Evolutionary conservation across 2,113 vertebrate genomes (phyloP).

Genomic region (Tachuris rubrigastra): DNA sequence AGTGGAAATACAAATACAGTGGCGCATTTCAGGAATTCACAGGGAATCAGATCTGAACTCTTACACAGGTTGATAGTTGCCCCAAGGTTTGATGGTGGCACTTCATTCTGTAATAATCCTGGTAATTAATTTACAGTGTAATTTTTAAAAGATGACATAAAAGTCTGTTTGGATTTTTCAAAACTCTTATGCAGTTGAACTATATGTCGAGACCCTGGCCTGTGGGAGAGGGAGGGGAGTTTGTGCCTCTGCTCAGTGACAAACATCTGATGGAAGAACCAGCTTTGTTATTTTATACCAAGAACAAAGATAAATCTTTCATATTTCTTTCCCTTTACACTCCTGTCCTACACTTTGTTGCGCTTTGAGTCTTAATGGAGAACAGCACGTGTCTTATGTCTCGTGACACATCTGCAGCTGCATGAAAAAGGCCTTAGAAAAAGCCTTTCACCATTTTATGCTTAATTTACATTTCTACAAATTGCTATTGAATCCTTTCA

Average conservation of each 20-base stretch:
- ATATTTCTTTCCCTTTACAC: background rate
- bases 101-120: background rate
- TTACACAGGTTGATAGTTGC: background rate
- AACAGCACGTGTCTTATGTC: background rate
- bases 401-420: background rate
- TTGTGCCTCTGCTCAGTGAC: background rate
- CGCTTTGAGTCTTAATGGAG: background rate
- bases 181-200: background rate
- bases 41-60: background rate
- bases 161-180: background rate
- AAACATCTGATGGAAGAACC: background rate
- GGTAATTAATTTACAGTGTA: background rate
- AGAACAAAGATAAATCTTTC: conserved; percentile 13
- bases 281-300: conserved; percentile 18
- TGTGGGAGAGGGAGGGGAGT: background rate
- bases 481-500: conserved; percentile 33
- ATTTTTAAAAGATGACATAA: background rate
- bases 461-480: conserved; percentile 43
- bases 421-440: background rate
- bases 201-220: background rate
- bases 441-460: background rate
- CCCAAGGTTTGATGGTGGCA: background rate
- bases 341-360: conserved; percentile 16
- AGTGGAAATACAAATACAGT: background rate
- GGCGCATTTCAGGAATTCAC: background rate